Evolutionary conservation across 1,140 invertebrate species (phyloP), one percentile per base, ranked within the genome.

Genomic region (Chionoecetes opilio): DNA sequence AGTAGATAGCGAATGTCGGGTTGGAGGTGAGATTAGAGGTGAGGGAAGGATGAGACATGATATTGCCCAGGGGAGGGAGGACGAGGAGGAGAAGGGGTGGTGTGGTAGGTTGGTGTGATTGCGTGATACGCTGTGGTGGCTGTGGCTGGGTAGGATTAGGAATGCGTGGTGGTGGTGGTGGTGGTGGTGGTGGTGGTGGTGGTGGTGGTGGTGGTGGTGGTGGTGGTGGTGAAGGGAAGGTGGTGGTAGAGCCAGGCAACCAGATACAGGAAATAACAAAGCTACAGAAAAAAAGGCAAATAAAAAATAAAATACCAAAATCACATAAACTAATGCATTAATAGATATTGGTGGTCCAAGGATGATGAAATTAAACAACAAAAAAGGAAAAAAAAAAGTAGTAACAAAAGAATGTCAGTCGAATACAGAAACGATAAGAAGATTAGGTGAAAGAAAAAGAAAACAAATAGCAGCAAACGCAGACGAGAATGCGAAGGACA

Each of bases 71-170:
- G 63, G 21, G 8, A n/a, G 21, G n/a, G 63, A 75, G 26, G 63
- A n/a, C 3, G 63, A n/a, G 53, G 21, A 26, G 26, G 53, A 26
- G 53, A 63, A 21, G 53, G 21, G 26, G 63, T 21, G n/a, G 11
- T 5, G 63, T 26, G 21, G n/a, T 21, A 75, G 63, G 63, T 75
- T 75, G 63, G 63, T 75, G 63, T 75, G 63, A 75, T 75, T 75
- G 63, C 63, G 63, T 75, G 63, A 75, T 75, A 75, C 63, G 63
- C 63, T 75, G 63, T 75, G 63, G n/a, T n/a, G 63, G 63, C 46
- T 75, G 63, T n/a, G 63, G 63, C 63, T 75, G 63, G n/a, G 63
- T 5, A n/a, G 63, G 63, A 75, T 75, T 75, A 75, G 63, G 63
- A 26, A 75, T 75, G 63, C 21, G 63, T 75, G 63, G 63, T 75